A percentile compares a stretch with the other conserved stretches of the same genome.
These are phyloP conservation scores for Riparia riparia DNA, from an alignment of 2,113 vertebrate species.

Conservation along the genomic window DNA sequence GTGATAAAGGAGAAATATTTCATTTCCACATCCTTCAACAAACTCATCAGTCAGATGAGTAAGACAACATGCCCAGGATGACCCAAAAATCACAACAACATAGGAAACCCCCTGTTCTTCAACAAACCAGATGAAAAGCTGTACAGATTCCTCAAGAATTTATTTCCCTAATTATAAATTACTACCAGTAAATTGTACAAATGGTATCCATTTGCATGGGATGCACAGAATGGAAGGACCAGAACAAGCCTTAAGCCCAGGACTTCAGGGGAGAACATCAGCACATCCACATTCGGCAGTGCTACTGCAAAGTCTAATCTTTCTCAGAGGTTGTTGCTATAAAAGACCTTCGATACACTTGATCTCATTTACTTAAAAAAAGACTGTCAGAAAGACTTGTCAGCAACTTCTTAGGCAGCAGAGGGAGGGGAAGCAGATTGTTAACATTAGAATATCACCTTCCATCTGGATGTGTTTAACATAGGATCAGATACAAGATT, in stretches of 20 bases:
- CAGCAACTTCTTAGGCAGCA: conserved; percentile 60
- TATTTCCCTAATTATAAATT: not conserved
- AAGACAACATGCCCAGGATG: not conserved
- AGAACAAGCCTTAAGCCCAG: not conserved
- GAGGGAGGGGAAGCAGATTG: conserved; percentile 50
- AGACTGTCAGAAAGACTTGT: conserved; percentile 58
- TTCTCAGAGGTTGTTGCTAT: conserved; percentile 9
- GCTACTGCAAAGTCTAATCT: not conserved
- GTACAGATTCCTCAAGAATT: not conserved
- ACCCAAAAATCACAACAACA: not conserved
- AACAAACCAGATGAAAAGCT: not conserved
- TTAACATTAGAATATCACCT: conserved; percentile 64
- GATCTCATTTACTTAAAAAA: conserved; percentile 54
- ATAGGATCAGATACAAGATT: conserved; percentile 39
- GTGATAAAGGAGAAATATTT: not conserved
- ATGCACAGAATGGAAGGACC: not conserved
- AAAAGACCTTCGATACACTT: conserved; percentile 11
- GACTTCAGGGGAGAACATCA: not conserved
- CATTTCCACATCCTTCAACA: not conserved
- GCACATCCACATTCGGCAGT: not conserved
- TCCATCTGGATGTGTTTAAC: conserved; percentile 59
- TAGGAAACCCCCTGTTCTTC: not conserved
- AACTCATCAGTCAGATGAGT: not conserved
- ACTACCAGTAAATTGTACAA: not conserved
- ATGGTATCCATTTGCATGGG: not conserved